Base-by-base conservation (phyloP, 2,797 vertebrate genomes). In the Ptychadena robeensis region DNA sequence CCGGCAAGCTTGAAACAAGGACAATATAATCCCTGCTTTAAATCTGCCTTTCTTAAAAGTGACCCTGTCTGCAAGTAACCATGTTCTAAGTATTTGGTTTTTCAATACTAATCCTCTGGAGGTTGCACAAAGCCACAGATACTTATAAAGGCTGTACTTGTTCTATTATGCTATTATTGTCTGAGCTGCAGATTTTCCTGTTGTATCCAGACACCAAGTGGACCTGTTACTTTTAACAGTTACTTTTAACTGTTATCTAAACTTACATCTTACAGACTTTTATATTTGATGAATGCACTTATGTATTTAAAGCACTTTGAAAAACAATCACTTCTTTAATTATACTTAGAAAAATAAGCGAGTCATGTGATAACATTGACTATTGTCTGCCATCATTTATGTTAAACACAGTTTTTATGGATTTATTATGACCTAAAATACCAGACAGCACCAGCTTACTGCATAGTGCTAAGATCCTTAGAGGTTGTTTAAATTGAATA, bases 11-110 rank as follows among this genome's bases (percentile, higher is more conserved):
- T 61, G 34, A 44, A 82, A 31, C 73, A 28, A 48, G 28, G 32
- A 70, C 65, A 82, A 82, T 67, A 57, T 82, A 77, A 82, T 76
- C 65, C 81, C 34, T 63, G 73, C 72, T 75, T 82, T 75, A 53
- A 61, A 69, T 67, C 72, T 76, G 64, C 72, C 67, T 67, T 67
- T 67, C 15, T 79, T 79, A 79, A 27, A 82, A 61, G 32, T 35
- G 48, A 68, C 48, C 63, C 37, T 67, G 66, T 34, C 34, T 70
- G 48, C 31, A 61, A 76, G 75, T 61, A 28, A 34, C 73, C 38
- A 70, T 76, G 61, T 81, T 40, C 48, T 34, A 69, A 44, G 65
- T 63, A 75, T 68, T 66, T 69, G n/a, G 66, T 75, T 75, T 78
- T 70, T 30, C 48, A 22, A 64, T 63, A 70, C 35, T 82, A 82